These are phyloP conservation scores for Callinectes sapidus DNA, from an alignment of 2,888 invertebrate genomes.

Conservation along the genomic window DNA sequence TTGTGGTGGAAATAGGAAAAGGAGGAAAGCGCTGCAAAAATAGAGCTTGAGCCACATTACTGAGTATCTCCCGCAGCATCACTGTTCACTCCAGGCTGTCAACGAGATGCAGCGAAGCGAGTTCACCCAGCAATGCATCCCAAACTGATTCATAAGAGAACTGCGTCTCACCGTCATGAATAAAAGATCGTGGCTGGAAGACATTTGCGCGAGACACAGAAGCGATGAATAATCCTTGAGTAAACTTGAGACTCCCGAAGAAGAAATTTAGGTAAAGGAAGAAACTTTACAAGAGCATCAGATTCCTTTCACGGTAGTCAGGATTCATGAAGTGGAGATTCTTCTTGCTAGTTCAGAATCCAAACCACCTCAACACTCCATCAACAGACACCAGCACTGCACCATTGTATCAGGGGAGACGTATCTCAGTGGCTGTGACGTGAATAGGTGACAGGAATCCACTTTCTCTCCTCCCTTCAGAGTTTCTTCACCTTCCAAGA, in stretches of 20 bases:
- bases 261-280: not conserved
- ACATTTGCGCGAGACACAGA: not conserved
- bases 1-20: not conserved
- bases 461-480: no score
- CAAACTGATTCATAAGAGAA: not conserved
- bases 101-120: not conserved
- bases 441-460: no score
- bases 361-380: no score
- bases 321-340: not conserved
- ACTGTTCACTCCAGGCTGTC: not conserved
- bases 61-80: not conserved
- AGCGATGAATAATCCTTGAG: not conserved
- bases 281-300: not conserved
- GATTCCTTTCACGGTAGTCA: not conserved
- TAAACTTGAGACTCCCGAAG: not conserved
- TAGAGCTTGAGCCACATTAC: not conserved
- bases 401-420: no score
- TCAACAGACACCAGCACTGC: no score
- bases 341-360: no score
- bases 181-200: not conserved
- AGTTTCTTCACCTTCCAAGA: no score
- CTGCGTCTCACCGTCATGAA: not conserved
- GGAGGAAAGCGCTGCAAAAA: not conserved
- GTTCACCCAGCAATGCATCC: not conserved
- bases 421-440: no score